Evolutionary conservation across 2,797 vertebrate species (phyloP).

Genomic region (Aselliscus stoliczkanus): DNA sequence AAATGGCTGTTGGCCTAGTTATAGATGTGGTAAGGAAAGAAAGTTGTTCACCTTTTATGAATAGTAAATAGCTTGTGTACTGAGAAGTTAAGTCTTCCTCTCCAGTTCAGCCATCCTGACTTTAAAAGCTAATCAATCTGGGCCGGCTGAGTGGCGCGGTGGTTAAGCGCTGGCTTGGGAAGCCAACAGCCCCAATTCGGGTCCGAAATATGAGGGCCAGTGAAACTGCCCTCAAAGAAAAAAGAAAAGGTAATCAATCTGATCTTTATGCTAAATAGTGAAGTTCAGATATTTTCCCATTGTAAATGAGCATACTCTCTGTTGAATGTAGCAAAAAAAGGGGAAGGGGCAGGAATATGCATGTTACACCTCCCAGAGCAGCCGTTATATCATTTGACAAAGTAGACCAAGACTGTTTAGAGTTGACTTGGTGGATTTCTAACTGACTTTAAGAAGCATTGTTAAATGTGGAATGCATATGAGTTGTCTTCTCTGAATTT

Average conservation of each 20-base stretch:
- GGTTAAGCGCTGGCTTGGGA: no score
- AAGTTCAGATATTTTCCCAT: background rate
- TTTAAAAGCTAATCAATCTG: background rate
- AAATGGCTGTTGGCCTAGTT: background rate
- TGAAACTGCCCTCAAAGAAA: no score
- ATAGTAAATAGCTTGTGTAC: background rate
- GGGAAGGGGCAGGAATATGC: background rate
- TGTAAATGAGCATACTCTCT: background rate
- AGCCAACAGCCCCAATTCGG: no score
- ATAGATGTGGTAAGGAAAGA: background rate
- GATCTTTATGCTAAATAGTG: background rate
- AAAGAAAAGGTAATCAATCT: background rate
- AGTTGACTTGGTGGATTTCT: background rate
- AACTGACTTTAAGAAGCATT: background rate
- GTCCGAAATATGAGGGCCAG: no score
- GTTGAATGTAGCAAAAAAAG: background rate
- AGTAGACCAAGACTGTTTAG: background rate
- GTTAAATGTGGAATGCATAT: background rate
- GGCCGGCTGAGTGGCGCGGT: no score
- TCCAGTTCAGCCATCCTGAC: background rate
- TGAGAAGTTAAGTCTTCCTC: background rate
- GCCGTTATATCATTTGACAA: background rate
- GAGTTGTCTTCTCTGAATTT: conserved; percentile 15
- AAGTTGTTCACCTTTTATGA: background rate
- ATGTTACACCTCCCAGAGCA: background rate